Evolutionary conservation across 2,797 vertebrate species (phyloP), one percentile per base, ranked within the genome.

Genomic region (Cryptoblepharus egeriae): DNA sequence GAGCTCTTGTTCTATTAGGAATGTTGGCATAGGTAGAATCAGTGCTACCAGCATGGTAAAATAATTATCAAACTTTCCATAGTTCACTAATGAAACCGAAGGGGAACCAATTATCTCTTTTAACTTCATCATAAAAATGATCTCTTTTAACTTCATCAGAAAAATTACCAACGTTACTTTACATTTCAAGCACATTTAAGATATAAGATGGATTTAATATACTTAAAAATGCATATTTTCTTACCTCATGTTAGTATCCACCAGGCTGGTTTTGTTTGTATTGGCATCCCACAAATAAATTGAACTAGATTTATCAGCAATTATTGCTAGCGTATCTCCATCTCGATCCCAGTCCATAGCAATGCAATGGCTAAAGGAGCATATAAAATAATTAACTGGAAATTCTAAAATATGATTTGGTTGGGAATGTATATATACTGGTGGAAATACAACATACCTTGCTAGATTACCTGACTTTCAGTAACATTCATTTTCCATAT

Each of bases 341-440:
- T 99, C 97, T 91, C 98, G 99, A 94, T 99, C 97, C 99, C 99
- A 99, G 90, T 99, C 98, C 97, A 99, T 97, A 74, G 96, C 96
- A 85, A 98, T 89, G 91, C 97, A 99, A 69, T 93, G 93, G 61
- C 97, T 97, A 88, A 65, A 68, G 24, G 63, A 87, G 86, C 75
- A 82, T 12, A 88, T 37, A 85, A 68, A 9, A 37, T 49, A 2
- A 1, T 88, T 88, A 63, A 90, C 13, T 72, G 80, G 15, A 30
- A 64, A 64, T 10, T 55, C 70, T 65, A 85, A 85, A 78, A 75
- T 42, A 57, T 5, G 22, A 24, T 70, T 28, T 15, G 1, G 1
- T 80, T 81, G 57, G 1, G 28, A 82, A 72, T n/a, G n/a, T n/a
- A n/a, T 82, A 83, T 42, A 65, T 12, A 82, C 1, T 28, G 30